Evolutionary conservation across 2,888 invertebrate species (phyloP).

Genomic region (Caenorhabditis doughertyi): DNA sequence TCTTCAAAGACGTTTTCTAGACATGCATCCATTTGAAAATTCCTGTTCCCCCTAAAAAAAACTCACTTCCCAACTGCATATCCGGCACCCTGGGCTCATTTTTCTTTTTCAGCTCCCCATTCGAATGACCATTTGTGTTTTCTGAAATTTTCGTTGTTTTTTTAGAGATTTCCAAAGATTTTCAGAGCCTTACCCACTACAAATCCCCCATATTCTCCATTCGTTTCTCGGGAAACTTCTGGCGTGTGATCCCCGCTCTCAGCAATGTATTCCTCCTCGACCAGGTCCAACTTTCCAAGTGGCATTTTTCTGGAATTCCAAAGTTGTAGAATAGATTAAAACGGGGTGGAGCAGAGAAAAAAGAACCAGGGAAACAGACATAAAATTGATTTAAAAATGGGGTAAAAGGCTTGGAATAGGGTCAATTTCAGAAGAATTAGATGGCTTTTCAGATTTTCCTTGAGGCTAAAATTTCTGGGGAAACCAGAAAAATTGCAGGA

Average conservation of each 20-base stretch:
- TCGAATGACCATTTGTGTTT: conserved; percentile 14
- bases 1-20: background rate
- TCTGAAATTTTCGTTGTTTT: conserved; percentile 2
- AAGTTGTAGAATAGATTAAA: too few species aligned
- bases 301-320: conserved; percentile 40
- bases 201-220: conserved; percentile 12
- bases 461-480: too few species aligned
- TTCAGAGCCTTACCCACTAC: conserved; percentile 40
- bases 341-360: background rate
- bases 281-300: conserved; percentile 66
- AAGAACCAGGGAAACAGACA: too few species aligned
- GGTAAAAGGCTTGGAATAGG: too few species aligned
- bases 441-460: too few species aligned
- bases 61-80: conserved; percentile 82
- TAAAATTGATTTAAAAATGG: too few species aligned
- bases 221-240: conserved; percentile 45
- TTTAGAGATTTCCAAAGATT: background rate
- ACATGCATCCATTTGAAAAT: background rate
- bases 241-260: conserved; percentile 73
- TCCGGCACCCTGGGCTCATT: conserved; percentile 78
- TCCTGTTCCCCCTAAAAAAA: background rate
- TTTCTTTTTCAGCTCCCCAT: conserved; percentile 23
- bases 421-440: too few species aligned
- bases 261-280: conserved; percentile 76
- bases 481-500: too few species aligned